Evolutionary conservation across 2,797 vertebrate genomes (phyloP).

Genomic region (Falco cherrug): DNA sequence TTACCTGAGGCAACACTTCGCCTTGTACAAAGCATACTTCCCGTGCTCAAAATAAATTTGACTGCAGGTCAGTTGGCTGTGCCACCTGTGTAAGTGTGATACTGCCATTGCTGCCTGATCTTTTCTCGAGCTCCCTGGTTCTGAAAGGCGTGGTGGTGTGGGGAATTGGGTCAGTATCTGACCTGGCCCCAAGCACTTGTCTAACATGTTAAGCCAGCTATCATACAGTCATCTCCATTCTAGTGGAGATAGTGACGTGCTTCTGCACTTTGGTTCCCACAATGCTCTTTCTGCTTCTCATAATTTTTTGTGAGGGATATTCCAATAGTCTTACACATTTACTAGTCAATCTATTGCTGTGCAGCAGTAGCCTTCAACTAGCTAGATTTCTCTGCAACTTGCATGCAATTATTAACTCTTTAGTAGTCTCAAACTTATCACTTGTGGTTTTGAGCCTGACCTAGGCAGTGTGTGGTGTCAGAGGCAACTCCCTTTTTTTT

Average conservation of each 20-base stretch:
- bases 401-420: neutral
- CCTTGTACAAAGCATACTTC: neutral
- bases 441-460: neutral
- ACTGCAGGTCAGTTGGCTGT: neutral
- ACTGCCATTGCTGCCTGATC: neutral
- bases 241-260: neutral
- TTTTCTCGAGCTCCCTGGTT: neutral
- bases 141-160: neutral
- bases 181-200: neutral
- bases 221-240: neutral
- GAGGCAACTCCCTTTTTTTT: neutral
- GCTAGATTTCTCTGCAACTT: neutral
- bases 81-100: neutral
- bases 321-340: neutral
- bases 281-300: neutral
- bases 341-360: neutral
- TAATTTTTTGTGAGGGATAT: neutral
- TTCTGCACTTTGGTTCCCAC: neutral
- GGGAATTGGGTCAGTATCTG: neutral
- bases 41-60: neutral
- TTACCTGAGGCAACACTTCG: neutral
- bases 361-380: neutral
- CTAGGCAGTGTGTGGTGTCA: neutral
- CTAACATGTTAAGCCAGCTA: neutral
- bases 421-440: neutral